Evolutionary conservation across 1,140 invertebrate genomes (phyloP), one percentile per base, ranked within the genome.

Genomic region (Meteorus sp.): DNA sequence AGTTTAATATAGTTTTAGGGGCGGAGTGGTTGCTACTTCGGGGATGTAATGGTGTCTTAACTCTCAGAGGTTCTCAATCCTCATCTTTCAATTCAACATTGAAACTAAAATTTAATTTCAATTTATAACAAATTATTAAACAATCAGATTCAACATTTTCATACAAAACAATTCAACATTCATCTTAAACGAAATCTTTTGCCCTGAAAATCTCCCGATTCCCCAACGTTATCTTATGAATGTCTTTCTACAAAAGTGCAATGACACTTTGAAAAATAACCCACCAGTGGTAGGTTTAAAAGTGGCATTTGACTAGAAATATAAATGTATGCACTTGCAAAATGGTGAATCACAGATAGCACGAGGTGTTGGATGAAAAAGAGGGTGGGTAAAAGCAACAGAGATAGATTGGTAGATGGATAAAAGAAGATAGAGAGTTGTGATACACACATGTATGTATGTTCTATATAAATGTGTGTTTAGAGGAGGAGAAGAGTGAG

Each of bases 1-100:
- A 79, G 77, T 79, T 79, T 77, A 79, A 79, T 79, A 78, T 75
- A 76, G 75, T 79, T 79, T 79, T 77, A 77, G 75, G 77, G 75
- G 77, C 72, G 77, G 69, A 72, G 68, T 69, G 69, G 73, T 59
- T 29, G 56, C 43, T 29, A 20, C 41, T 62, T 41, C 66, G 57
- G 74, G 76, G 69, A 67, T 77, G 75, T 79, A 79, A 79, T 79
- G 77, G 77, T 74, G 75, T 79, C 77, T 80, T 79, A 80, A 80
- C 75, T 71, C 74, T 69, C 73, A 72, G 76, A 23, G 75, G 66
- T 64, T 70, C 76, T 77, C 76, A 76, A 66, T 53, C n/a, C 22
- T 37, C 29, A 22, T 7, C 15, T 13, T 13, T 29, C 6, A 5
- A 9, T 50, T 29, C 11, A 45, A 44, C 4, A 23, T 13, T 29